Percentiles rank a stretch among this genome's conserved stretches.
Conservation (phyloP, 2,888 invertebrate genomes). For the Neocrepidodera transversa region DNA sequence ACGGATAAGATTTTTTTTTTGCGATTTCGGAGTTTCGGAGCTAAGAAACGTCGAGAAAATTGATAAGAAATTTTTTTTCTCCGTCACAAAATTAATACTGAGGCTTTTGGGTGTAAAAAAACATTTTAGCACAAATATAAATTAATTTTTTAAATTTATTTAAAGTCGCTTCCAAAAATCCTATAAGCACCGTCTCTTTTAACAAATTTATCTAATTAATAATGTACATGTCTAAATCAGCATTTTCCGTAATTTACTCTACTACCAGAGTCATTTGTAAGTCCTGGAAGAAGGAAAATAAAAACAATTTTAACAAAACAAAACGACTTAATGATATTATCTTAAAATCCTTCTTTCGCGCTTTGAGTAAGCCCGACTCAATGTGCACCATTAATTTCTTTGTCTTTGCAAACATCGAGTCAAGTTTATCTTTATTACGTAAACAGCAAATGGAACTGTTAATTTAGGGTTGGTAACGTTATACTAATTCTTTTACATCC, state of each 20-base stretch:
- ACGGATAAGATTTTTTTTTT: too few species aligned
- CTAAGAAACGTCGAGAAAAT: too few species aligned
- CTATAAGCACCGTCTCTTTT: neutral
- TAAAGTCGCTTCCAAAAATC: too few species aligned
- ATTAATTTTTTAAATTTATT: too few species aligned
- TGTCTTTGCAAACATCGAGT: constrained; percentile 10
- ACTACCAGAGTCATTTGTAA: constrained; percentile 4
- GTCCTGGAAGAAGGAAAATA: neutral
- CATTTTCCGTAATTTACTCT: neutral
- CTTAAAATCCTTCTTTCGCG: constrained; percentile 1
- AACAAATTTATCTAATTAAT: neutral
- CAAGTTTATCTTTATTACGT: constrained; percentile 1
- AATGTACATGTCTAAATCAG: neutral
- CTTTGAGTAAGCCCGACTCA: constrained; percentile 9
- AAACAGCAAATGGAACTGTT: neutral
- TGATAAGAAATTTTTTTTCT: too few species aligned
- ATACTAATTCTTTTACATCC: neutral
- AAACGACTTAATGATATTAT: constrained; percentile 13
- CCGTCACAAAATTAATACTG: too few species aligned
- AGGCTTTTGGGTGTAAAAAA: too few species aligned
- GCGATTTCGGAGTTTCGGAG: too few species aligned
- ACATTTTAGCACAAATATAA: too few species aligned
- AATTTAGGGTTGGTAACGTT: neutral
- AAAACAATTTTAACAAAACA: constrained; percentile 4
- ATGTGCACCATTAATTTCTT: constrained; percentile 12